These are phyloP conservation scores for Solenodon paradoxus DNA, from an alignment of 2,113 vertebrate genomes.

Conservation along the genomic window DNA sequence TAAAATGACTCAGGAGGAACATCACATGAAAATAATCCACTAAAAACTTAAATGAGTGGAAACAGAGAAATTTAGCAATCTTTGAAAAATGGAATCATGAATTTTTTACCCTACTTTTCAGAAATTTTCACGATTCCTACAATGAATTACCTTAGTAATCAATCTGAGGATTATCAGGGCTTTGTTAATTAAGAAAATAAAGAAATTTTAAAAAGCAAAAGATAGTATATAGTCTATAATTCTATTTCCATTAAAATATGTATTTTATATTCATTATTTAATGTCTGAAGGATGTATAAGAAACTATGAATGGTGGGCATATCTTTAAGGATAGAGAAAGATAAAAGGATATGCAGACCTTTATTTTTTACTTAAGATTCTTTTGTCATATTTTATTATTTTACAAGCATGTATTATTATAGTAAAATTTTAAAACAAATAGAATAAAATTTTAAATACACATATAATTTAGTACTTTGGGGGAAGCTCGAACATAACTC, in stretches of 20 bases:
- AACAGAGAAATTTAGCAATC: slow-evolving; percentile 10
- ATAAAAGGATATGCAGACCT: neutral
- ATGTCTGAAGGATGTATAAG: neutral
- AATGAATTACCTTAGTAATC: slow-evolving; percentile 10
- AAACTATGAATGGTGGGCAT: neutral
- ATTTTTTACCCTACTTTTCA: slow-evolving; percentile 1
- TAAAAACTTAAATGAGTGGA: neutral
- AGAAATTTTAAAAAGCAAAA: neutral
- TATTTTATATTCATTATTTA: neutral
- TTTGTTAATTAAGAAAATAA: slow-evolving; percentile 1
- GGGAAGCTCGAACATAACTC: neutral
- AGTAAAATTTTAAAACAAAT: neutral
- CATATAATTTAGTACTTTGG: slow-evolving; percentile 9
- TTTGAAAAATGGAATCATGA: slow-evolving; percentile 20
- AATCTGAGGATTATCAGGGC: neutral
- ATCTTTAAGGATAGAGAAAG: neutral
- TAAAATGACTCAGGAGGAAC: slow-evolving; percentile 5
- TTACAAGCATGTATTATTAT: neutral
- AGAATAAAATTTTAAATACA: slow-evolving; percentile 10
- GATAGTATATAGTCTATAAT: neutral
- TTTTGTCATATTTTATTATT: slow-evolving; percentile 31
- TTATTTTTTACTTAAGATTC: slow-evolving; percentile 10
- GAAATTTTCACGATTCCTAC: neutral
- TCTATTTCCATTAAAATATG: slow-evolving; percentile 16
- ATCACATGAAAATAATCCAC: neutral